Evolutionary conservation across 1,140 invertebrate genomes (phyloP).

Genomic region (Drosophila auraria): DNA sequence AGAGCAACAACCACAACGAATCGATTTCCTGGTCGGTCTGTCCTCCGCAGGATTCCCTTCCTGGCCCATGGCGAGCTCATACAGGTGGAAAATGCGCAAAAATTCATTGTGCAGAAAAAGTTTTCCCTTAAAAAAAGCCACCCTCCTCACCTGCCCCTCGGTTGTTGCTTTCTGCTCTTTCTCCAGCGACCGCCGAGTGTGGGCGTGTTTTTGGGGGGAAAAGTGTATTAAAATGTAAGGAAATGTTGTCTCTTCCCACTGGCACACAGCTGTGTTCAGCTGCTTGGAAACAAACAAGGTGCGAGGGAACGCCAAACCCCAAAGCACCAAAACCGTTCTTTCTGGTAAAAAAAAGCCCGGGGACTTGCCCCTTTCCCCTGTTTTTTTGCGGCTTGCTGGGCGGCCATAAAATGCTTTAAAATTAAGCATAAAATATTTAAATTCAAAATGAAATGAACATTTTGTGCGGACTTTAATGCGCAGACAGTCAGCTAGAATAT

Average conservation of each 20-base stretch:
- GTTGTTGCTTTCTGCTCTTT: slow-evolving; percentile 75
- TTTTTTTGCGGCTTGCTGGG: slow-evolving; percentile 30
- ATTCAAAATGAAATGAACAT: slow-evolving; percentile 43
- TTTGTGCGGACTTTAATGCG: slow-evolving; percentile 60
- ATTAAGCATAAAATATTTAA: slow-evolving; percentile 78
- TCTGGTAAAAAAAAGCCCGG: slow-evolving; percentile 47
- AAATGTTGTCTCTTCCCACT: slow-evolving; percentile 45
- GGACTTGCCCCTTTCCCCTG: slow-evolving; percentile 22
- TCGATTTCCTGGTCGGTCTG: slow-evolving; percentile 61
- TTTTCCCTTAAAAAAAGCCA: slow-evolving; percentile 44
- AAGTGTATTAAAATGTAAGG: slow-evolving; percentile 80
- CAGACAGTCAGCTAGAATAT: slow-evolving; percentile 31
- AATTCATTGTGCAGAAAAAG: slow-evolving; percentile 83
- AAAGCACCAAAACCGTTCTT: neutral
- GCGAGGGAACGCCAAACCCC: neutral
- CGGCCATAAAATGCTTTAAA: slow-evolving; percentile 53
- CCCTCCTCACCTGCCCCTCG: slow-evolving; percentile 56
- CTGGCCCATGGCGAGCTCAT: slow-evolving; percentile 42
- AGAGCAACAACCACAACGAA: slow-evolving; percentile 75
- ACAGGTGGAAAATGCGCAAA: slow-evolving; percentile 83
- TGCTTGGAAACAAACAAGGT: slow-evolving; percentile 73
- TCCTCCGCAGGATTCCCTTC: neutral
- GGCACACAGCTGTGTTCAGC: slow-evolving; percentile 73
- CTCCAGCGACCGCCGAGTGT: neutral
- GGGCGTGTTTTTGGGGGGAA: slow-evolving; percentile 24